Evolutionary conservation across 2,113 vertebrate genomes (phyloP).

Genomic region (Oxygymnocypris stewartii): DNA sequence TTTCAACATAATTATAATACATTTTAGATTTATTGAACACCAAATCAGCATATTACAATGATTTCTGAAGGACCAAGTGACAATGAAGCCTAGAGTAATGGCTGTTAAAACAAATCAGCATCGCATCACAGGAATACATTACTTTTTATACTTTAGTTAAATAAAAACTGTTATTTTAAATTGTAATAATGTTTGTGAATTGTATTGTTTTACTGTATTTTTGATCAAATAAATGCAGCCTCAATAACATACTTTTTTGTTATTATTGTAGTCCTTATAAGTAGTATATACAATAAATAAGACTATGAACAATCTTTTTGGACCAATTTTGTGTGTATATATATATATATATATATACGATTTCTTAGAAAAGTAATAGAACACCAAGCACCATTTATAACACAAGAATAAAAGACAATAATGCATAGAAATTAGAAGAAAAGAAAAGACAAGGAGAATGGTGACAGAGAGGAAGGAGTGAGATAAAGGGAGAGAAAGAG

Average conservation of each 20-base stretch:
- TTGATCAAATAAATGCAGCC: neutral
- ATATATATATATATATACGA: no score
- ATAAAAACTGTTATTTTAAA: neutral
- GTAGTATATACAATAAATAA: neutral
- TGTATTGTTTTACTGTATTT: neutral
- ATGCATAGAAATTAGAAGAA: constrained; percentile 19
- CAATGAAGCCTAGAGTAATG: neutral
- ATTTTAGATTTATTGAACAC: neutral
- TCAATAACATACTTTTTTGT: neutral
- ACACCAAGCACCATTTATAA: neutral
- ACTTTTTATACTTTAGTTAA: neutral
- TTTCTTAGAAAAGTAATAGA: neutral
- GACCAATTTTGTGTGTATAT: neutral
- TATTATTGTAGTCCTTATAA: neutral
- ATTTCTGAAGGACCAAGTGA: neutral
- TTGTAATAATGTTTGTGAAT: neutral
- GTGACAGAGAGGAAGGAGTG: constrained; percentile 10
- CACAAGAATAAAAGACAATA: constrained; percentile 21
- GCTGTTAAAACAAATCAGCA: neutral
- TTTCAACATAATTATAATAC: neutral
- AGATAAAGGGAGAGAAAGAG: constrained; percentile 38
- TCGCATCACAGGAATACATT: neutral
- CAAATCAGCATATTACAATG: neutral
- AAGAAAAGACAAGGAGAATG: neutral
- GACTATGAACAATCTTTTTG: neutral